These are phyloP conservation scores for Magallana nippona DNA, from an alignment of 2,888 invertebrate genomes.

Conservation along the genomic window DNA sequence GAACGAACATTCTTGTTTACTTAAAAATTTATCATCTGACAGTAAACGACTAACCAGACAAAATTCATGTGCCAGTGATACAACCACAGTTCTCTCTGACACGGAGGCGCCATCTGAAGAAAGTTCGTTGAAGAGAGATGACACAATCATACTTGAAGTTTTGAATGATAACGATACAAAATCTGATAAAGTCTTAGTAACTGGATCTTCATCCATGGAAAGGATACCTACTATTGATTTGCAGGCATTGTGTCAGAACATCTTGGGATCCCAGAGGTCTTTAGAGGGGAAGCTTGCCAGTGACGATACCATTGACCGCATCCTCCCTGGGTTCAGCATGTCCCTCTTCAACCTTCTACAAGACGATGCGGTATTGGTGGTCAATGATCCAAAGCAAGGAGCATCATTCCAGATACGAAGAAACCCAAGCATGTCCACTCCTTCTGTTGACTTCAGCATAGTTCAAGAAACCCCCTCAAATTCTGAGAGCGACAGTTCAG, in stretches of 20 bases:
- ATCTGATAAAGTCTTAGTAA: not conserved
- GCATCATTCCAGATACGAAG: slow-evolving; percentile 4
- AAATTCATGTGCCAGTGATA: not conserved
- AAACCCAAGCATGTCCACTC: not conserved
- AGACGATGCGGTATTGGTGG: not conserved
- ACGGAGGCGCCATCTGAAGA: not conserved
- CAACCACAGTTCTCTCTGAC: not conserved
- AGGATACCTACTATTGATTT: not conserved
- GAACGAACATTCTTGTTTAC: not conserved
- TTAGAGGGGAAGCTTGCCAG: not conserved
- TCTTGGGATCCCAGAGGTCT: not conserved
- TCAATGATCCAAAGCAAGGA: slow-evolving; percentile 2
- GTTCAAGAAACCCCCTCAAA: not conserved
- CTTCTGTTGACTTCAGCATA: not conserved
- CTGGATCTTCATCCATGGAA: not conserved
- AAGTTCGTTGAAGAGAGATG: not conserved
- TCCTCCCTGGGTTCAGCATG: slow-evolving; percentile 2
- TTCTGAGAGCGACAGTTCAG: not conserved
- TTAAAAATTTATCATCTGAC: not conserved
- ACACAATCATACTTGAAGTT: not conserved
- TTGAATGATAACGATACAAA: not conserved
- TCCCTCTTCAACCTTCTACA: slow-evolving; percentile 5
- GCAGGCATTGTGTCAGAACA: not conserved
- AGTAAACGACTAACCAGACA: not conserved
- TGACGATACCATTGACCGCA: slow-evolving; percentile 7